Conservation (phyloP, 2,113 vertebrate genomes). For the Panurus biarmicus region DNA sequence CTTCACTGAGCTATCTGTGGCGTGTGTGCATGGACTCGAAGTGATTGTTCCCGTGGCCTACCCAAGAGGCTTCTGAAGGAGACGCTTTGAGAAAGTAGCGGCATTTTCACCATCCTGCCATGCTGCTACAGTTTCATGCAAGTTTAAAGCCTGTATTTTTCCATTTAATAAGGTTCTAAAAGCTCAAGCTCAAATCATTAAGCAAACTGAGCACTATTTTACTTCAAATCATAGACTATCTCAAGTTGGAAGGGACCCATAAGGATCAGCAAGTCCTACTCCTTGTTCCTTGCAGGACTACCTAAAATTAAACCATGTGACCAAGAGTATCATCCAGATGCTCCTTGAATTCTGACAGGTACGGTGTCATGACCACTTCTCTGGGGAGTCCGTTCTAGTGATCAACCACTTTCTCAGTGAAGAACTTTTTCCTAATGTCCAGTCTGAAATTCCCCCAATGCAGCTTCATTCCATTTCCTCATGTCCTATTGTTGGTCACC, state of each 20-base stretch:
- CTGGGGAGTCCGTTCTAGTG: background rate
- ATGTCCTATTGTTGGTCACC: background rate
- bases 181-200: background rate
- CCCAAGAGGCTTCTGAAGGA: too few species aligned
- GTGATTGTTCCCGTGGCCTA: too few species aligned
- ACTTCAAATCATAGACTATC: background rate
- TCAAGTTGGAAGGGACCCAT: background rate
- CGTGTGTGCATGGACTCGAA: too few species aligned
- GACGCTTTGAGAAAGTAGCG: too few species aligned
- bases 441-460: background rate
- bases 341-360: background rate
- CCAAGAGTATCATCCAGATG: background rate
- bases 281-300: background rate
- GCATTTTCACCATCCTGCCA: too few species aligned
- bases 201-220: background rate
- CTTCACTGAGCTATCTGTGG: too few species aligned
- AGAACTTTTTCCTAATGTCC: background rate
- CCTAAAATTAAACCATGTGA: background rate
- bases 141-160: background rate
- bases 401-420: background rate
- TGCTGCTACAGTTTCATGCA: background rate
- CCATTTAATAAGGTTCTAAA: background rate
- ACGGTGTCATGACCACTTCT: background rate
- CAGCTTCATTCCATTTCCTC: background rate
- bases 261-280: background rate